Conservation (phyloP, 2,113 vertebrate genomes). For the Aspiorhynchus laticeps region DNA sequence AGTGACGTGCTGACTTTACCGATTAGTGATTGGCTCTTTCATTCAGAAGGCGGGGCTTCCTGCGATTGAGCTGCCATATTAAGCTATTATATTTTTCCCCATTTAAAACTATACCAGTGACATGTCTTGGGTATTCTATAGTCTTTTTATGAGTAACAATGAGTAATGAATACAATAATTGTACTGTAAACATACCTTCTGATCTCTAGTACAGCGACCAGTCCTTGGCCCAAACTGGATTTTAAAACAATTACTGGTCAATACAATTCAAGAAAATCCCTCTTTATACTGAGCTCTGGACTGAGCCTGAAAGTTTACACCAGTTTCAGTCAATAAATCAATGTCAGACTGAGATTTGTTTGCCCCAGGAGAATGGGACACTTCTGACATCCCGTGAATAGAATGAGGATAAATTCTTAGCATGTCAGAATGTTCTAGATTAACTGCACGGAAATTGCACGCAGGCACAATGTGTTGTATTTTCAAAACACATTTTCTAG, state of each 20-base stretch:
- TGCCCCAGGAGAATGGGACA: conserved; percentile 19
- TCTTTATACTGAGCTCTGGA: background rate
- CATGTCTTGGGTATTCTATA: too few species aligned
- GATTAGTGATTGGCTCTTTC: too few species aligned
- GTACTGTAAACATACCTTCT: background rate
- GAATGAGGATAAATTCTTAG: conserved; percentile 11
- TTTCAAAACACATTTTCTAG: conserved; percentile 1
- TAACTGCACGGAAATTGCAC: background rate
- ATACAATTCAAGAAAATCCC: background rate
- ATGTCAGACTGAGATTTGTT: conserved; percentile 38
- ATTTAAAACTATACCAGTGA: too few species aligned
- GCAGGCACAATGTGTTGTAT: background rate
- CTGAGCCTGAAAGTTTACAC: conserved; percentile 29
- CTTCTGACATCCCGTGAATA: background rate
- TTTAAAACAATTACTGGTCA: background rate
- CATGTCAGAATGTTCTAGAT: conserved; percentile 8
- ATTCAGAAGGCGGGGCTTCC: too few species aligned
- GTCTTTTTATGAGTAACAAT: too few species aligned
- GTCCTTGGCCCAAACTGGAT: background rate
- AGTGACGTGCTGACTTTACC: too few species aligned
- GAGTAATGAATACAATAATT: too few species aligned
- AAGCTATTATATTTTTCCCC: too few species aligned
- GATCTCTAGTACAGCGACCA: background rate
- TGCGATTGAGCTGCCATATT: too few species aligned
- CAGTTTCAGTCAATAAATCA: conserved; percentile 38